Conservation (phyloP, 2,797 vertebrate genomes). For the Arrhamphus sclerolepis region DNA sequence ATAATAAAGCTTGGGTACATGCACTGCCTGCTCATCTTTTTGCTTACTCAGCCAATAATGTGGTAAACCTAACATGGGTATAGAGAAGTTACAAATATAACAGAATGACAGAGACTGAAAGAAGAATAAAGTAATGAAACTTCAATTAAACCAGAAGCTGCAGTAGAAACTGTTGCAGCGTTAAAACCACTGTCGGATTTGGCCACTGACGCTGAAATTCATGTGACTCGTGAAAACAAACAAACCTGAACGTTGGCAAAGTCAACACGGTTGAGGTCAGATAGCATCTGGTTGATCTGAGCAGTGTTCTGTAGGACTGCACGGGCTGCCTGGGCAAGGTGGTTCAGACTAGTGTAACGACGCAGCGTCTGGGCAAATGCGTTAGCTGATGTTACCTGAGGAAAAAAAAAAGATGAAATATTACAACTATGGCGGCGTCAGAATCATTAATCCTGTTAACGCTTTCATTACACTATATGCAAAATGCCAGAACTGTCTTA, state of each 20-base stretch:
- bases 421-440: neutral
- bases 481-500: neutral
- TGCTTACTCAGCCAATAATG: too few species aligned
- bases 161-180: neutral
- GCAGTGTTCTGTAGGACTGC: conserved; percentile 95
- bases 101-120: neutral
- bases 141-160: conserved; percentile 24
- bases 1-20: too few species aligned
- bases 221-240: neutral
- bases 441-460: neutral
- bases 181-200: neutral
- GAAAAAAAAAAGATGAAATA: neutral
- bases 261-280: conserved; percentile 94
- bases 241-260: conserved; percentile 95
- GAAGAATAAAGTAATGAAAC: neutral
- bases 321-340: conserved; percentile 92
- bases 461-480: neutral
- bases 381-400: conserved; percentile 87
- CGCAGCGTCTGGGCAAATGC: conserved; percentile 94
- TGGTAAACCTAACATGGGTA: too few species aligned
- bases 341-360: conserved; percentile 95
- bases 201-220: neutral
- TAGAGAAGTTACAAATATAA: conserved; percentile 4
- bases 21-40: too few species aligned
- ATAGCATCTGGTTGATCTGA: conserved; percentile 97